Conservation (phyloP, 2,888 invertebrate species). For the Sphaerophoria taeniata region DNA sequence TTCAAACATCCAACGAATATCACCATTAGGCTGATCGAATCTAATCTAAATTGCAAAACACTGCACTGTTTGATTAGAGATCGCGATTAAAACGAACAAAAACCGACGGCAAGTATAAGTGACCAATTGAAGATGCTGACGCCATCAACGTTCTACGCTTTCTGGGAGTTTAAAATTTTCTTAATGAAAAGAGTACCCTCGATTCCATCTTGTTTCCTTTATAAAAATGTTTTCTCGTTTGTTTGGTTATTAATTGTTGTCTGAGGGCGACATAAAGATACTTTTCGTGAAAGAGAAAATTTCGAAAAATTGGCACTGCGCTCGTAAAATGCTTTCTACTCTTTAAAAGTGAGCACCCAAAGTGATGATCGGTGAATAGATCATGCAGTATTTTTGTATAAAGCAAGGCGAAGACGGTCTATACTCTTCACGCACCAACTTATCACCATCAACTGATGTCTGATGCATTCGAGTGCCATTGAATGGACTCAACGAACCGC, state of each 20-base stretch:
- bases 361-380: slow-evolving; percentile 2
- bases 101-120: slow-evolving; percentile 7
- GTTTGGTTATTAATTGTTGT: slow-evolving; percentile 43
- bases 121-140: slow-evolving; percentile 50
- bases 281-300: slow-evolving; percentile 62
- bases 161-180: slow-evolving; percentile 66
- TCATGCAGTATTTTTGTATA: slow-evolving; percentile 16
- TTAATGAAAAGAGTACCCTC: slow-evolving; percentile 57
- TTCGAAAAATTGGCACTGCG: slow-evolving; percentile 38
- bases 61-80: slow-evolving; percentile 22
- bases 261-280: slow-evolving; percentile 51
- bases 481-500: slow-evolving; percentile 46
- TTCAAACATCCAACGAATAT: too few relatives aligned
- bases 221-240: slow-evolving; percentile 58
- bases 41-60: slow-evolving; percentile 3
- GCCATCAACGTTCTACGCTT: slow-evolving; percentile 70
- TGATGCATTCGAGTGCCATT: slow-evolving; percentile 37
- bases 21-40: too few relatives aligned
- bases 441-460: slow-evolving; percentile 62
- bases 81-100: slow-evolving; percentile 33
- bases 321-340: slow-evolving; percentile 28
- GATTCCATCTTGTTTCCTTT: slow-evolving; percentile 66
- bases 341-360: slow-evolving; percentile 18
- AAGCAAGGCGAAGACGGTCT: slow-evolving; percentile 12
- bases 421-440: slow-evolving; percentile 59